A percentile compares a stretch with the other conserved stretches of the same genome.
Conservation (phyloP, 2,113 vertebrate genomes). For the Channa argus region DNA sequence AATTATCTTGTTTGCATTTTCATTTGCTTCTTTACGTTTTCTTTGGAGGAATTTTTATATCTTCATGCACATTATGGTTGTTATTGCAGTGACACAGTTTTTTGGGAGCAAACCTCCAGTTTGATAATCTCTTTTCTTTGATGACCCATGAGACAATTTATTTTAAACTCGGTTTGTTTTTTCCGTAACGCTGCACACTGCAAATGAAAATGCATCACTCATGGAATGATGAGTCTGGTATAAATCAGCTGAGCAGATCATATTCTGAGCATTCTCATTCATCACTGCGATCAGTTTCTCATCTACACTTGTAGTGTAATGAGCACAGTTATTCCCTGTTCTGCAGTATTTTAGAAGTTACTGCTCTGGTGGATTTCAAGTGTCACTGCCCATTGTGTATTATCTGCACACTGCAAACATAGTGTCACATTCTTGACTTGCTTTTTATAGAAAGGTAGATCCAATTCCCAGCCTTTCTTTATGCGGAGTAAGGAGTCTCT, state of each 20-base stretch:
- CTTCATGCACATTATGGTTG: background rate
- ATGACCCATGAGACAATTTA: conserved; percentile 39
- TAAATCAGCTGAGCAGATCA: conserved; percentile 50
- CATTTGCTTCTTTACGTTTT: background rate
- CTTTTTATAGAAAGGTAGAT: background rate
- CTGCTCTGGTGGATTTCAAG: conserved; percentile 15
- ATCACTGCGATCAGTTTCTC: conserved; percentile 49
- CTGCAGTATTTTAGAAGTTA: conserved; percentile 4
- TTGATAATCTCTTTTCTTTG: conserved; percentile 35
- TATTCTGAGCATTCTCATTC: conserved; percentile 38
- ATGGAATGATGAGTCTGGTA: conserved; percentile 20
- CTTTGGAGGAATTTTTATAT: background rate
- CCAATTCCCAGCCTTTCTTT: too few species aligned
- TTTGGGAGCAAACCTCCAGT: background rate
- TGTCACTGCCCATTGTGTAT: background rate
- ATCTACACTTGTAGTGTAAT: conserved; percentile 21
- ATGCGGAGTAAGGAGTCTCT: conserved; percentile 15
- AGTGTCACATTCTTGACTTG: background rate
- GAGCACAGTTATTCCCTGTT: conserved; percentile 12
- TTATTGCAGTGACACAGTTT: conserved; percentile 23
- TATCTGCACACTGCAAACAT: conserved; percentile 11
- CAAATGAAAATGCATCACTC: conserved; percentile 56
- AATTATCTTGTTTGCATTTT: background rate
- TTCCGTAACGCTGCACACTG: conserved; percentile 31
- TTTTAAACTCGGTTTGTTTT: conserved; percentile 40